Base-by-base conservation (phyloP, 2,797 vertebrate species). In the Scarus forsteni region DNA sequence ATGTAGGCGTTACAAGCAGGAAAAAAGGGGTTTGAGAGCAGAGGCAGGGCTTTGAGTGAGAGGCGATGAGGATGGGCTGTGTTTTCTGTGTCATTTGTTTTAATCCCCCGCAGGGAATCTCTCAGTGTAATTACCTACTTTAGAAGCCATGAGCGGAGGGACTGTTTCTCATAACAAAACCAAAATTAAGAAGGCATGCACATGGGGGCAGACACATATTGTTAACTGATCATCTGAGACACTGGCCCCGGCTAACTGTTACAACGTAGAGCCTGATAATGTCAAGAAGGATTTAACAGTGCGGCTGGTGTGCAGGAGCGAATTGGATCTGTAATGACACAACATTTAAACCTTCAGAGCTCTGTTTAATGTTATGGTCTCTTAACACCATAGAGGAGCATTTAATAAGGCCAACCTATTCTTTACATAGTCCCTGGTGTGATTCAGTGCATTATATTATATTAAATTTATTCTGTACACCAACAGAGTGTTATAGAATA, bases 51-150 rank as follows among this genome's bases (percentile, higher is more conserved):
- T 53, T 27, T 34, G 80, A 73, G 70, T 53, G 70, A 88, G 81
- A 27, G 73, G 73, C 15, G 44, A 70, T 44, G 51, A 50, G 66
- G 81, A 78, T 73, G 56, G 68, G 72, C 66, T 63, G 72, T 60
- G 81, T 81, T 89, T 88, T 88, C 81, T 84, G 73, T 89, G 86
- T 88, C 86, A 75, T 92, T 93, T 92, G 89, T 89, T 92, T 89
- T 88, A 92, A 92, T 89, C 79, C 85, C 86, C 88, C 79, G 44
- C 66, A 59, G 85, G 91, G 88, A 86, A 77, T 82, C 82, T 90
- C 83, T 74, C 76, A n/a, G 81, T 86, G 85, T 92, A 93, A 93
- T 94, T 91, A 91, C 89, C 84, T 89, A 78, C 86, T 87, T 84
- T 86, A 82, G 86, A 88, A 85, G 84, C 81, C 71, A 7, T 8